Evolutionary conservation across 2,888 invertebrate genomes (phyloP), one percentile per base, ranked within the genome.

Genomic region (Orchesellides sinensis): DNA sequence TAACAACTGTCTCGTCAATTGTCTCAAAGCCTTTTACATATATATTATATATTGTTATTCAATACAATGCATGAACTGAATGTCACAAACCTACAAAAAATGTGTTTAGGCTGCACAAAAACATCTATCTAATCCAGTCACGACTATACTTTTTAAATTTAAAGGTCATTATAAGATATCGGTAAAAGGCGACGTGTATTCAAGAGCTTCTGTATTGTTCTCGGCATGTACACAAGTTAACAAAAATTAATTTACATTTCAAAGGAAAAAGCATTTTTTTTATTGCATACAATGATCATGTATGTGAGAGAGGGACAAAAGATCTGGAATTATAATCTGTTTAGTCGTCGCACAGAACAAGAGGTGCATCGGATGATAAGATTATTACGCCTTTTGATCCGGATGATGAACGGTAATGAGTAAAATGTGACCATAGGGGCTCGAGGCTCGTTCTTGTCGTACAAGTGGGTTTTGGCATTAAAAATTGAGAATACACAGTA

Each of bases 321-420:
- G n/a, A n/a, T n/a, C n/a, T n/a, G n/a, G n/a, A n/a, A n/a, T n/a
- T n/a, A n/a, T n/a, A n/a, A n/a, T n/a, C n/a, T n/a, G n/a, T n/a
- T n/a, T n/a, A n/a, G n/a, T n/a, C n/a, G n/a, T n/a, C n/a, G n/a
- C n/a, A n/a, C n/a, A n/a, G n/a, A n/a, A n/a, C n/a, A 40, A 10
- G 27, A 27, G 54, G 17, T 19, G 56, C 49, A 61, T 73, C 74
- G 65, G 65, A 47, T 66, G 59, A 65, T 49, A 21, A 68, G 29
- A 68, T 68, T 59, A 65, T n/a, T n/a, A n/a, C 65, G 66, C 65
- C 66, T 66, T n/a, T 75, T 72, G 79, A 79, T 66, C 56, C 49
- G 72, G 69, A 80, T 80, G 80, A 81, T 81, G 59, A 63, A 74
- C 47, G 75, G 81, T 82, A 75, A 82, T 82, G 74, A 66, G 63